Percentiles rank a stretch among this genome's conserved stretches.
Conservation (phyloP, 2,797 vertebrate species). For the Manis crassicaudata region DNA sequence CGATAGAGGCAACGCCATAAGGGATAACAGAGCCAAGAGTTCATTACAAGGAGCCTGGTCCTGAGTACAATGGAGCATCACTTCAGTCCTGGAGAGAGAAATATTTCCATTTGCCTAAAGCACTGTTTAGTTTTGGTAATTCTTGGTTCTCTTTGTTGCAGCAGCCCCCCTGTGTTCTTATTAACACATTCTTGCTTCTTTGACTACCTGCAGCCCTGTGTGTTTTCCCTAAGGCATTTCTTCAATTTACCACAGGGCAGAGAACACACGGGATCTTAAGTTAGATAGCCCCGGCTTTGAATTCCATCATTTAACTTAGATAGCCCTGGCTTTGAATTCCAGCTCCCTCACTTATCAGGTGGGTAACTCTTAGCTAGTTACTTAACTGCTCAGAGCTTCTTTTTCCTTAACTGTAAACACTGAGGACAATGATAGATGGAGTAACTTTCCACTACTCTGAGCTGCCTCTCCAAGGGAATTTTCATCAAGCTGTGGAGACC, state of each 20-base stretch:
- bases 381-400: not conserved
- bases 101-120: not conserved
- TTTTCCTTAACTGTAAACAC: not conserved
- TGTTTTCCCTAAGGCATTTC: not conserved
- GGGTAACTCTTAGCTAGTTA: not conserved
- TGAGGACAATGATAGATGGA: not conserved
- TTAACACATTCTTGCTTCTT: not conserved
- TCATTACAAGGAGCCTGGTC: not conserved
- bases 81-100: not conserved
- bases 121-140: not conserved
- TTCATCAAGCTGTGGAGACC: constrained; percentile 4
- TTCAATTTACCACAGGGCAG: not conserved
- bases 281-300: not conserved
- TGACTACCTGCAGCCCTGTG: not conserved
- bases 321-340: not conserved
- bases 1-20: not conserved
- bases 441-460: not conserved
- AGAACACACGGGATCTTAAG: not conserved
- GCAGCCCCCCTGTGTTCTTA: not conserved
- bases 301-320: not conserved
- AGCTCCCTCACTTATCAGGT: not conserved
- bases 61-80: not conserved
- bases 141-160: not conserved
- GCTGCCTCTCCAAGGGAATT: not conserved
- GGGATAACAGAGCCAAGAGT: not conserved